phyloP scores from a whole-genome alignment of 2,113 vertebrate genomes.

The Thalassarche chlororhynchos region DNA sequence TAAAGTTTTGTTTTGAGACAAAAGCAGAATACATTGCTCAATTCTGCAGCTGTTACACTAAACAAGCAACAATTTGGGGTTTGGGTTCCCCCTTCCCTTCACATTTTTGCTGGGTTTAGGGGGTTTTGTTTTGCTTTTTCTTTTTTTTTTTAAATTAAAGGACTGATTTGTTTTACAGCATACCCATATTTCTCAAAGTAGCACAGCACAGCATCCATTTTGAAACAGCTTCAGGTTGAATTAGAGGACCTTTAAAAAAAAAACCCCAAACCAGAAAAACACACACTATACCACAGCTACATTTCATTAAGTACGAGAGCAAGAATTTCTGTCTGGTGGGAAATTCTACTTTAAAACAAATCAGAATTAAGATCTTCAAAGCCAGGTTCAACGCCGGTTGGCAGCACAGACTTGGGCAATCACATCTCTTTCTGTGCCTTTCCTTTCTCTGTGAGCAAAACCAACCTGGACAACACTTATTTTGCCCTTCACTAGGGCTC shows the following conservation, averaged over 20 bases:
- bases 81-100: not conserved
- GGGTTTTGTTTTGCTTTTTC: not conserved
- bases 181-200: not conserved
- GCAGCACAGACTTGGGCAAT: not conserved
- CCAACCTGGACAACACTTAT: not conserved
- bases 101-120: not conserved
- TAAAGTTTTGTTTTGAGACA: not conserved
- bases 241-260: not conserved
- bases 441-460: not conserved
- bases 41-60: not conserved
- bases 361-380: not conserved
- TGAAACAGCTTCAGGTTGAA: constrained; percentile 1
- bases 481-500: not conserved
- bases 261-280: not conserved
- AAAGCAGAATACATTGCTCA: not conserved
- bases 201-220: not conserved
- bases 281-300: not conserved
- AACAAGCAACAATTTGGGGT: not conserved
- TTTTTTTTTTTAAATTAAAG: not conserved
- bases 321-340: not conserved
- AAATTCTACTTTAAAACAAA: not conserved
- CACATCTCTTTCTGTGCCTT: not conserved
- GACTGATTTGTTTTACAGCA: not conserved
- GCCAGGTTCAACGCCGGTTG: not conserved
- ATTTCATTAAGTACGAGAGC: not conserved